Evolutionary conservation across 2,113 vertebrate species (phyloP), one percentile per base, ranked within the genome.

Genomic region (Eulacestoma nigropectus): DNA sequence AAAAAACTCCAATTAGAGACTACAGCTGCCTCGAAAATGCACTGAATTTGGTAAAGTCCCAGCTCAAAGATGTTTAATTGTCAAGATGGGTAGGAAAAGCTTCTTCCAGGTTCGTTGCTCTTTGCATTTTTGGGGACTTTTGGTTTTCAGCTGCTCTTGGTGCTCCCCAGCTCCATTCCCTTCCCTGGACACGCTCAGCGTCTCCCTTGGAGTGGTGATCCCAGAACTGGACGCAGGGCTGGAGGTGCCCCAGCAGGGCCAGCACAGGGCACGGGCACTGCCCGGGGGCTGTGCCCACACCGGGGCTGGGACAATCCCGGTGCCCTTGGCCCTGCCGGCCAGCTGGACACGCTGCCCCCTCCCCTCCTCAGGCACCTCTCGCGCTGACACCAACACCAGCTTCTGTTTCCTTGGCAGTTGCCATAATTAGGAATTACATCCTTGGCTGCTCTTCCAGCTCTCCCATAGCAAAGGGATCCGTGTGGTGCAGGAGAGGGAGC

Each of bases 401-500:
- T 53, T n/a, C 53, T 57, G 56, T 74, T 91, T 57, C 33, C 29
- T 46, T 60, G 39, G 72, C 65, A 68, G 56, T 3, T 72, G 63
- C 8, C 80, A 52, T 68, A 82, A 83, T 95, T 60, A 79, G 67
- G 68, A 95, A 94, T 89, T 16, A 67, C 47, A 82, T 49, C 91
- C 79, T 78, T 69, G 41, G 65, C 78, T 93, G 63, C 74, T 85
- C 47, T 88, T 44, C 46, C 29, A 95, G 63, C 73, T 64, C 42
- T 33, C n/a, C 72, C 12, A 49, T 21, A 47, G 69, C 25, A 60
- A 37, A 85, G 76, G 9, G 23, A 62, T 21, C 42, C 1, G 7
- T 15, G 41, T 41, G 65, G 76, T 30, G 42, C 35, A 22, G 67
- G 53, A 67, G 57, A 63, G 76, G 85, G 72, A 86, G 83, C 59